Evolutionary conservation across 92 coral and sea anemone genomes (phyloP), one percentile per base, ranked within the genome.

Genomic region (Palythoa grandiflora): DNA sequence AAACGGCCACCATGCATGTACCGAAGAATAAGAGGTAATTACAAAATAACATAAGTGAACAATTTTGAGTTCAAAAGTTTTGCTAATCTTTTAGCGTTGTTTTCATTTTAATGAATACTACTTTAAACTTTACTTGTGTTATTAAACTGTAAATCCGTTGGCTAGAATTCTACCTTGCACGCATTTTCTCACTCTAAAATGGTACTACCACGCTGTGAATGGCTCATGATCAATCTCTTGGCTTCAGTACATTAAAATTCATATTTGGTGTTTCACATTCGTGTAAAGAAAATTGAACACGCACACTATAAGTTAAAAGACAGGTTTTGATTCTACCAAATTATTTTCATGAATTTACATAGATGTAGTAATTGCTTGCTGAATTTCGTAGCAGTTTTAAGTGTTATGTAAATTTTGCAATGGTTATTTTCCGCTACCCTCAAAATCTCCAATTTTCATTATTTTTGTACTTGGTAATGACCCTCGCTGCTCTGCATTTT

Each of bases 381-480:
- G 63, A 57, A 57, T 57, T 57, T 17, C 63, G 16, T 57, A 57
- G 63, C 63, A 57, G n/a, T 57, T 7, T 57, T 57, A 57, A 57
- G n/a, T 12, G 63, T 57, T 17, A 57, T 2, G 14, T 13, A 12
- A 5, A 57, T 12, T 12, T 9, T 9, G 63, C 63, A 57, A 57
- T 12, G 3, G 16, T 57, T 57, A 57, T 57, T 57, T 57, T 57
- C 11, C 14, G 63, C 63, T 57, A 57, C 63, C 16, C 63, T 57
- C 63, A 57, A 57, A 57, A 2, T 55, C 61, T 55, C 15, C 61
- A 6, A 84, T 85, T 66, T 65, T 85, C 7, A 85, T 85, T 36
- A 73, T 85, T 54, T 53, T 85, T 28, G 88, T 73, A 13, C 88
- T 70, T 8, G 80, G 88, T 11, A 85, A 71, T 14, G 88, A 85